Base-by-base conservation (phyloP, 2,797 vertebrate genomes). In the Sparus aurata region DNA sequence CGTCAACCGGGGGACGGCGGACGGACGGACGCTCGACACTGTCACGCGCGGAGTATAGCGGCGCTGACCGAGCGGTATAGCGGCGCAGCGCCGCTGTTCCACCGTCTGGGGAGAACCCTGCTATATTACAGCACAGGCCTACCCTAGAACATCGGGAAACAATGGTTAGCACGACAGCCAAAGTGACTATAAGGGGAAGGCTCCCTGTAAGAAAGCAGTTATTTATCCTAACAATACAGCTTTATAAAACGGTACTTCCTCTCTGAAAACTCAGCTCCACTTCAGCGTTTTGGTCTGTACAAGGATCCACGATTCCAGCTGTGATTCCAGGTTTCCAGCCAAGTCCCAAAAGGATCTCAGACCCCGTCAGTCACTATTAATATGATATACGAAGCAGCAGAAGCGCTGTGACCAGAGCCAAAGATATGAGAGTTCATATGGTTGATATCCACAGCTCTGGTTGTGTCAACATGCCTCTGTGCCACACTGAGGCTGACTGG, bases 111-210 rank as follows among this genome's bases (percentile, higher is more conserved):
- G n/a, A n/a, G n/a, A n/a, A n/a, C n/a, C n/a, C n/a, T n/a, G n/a
- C n/a, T n/a, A n/a, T 93, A 87, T 92, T 93, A 95, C 91, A 95
- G 93, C 92, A 92, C 94, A 93, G 92, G 89, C 90, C 95, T 96
- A 96, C 80, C 93, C 94, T 95, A 96, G 89, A 84, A 96, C 91
- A 93, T 88, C 45, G 88, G 92, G 91, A 90, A 95, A 94, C 89
- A 91, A 89, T 89, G 80, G 87, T 94, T 92, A 95, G 93, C 92
- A 95, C 94, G 88, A 95, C 92, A 95, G 93, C 93, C 94, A 92
- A 92, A 93, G 92, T 91, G 89, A 94, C 91, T 87, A 91, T 85
- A 83, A 53, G 79, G 82, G 83, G 84, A 81, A 38, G 77, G 85
- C 54, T 94, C 91, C 86, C 82, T 85, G 90, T 94, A 94, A 89